These are phyloP conservation scores for Chrysomela aeneicollis DNA, from an alignment of 2,888 invertebrate genomes.

Conservation along the genomic window DNA sequence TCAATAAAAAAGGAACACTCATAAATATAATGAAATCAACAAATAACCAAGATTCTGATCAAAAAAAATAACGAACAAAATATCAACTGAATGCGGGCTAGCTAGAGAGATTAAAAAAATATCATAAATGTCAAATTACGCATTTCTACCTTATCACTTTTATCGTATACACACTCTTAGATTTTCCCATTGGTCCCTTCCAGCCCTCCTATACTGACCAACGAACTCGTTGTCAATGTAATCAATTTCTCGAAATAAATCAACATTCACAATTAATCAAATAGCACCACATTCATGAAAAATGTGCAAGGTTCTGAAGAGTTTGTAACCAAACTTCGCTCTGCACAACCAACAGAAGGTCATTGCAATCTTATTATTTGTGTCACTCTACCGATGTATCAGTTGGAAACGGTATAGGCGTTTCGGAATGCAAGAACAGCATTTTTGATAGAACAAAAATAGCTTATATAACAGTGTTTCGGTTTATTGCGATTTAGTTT, in stretches of 20 bases:
- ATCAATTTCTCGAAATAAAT: conserved; percentile 13
- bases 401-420: too few relatives aligned
- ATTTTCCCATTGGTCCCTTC: conserved; percentile 42
- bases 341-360: conserved; percentile 44
- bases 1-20: conserved; percentile 23
- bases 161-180: conserved; percentile 47
- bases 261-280: conserved; percentile 31
- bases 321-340: conserved; percentile 51
- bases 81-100: conserved; percentile 43
- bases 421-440: too few relatives aligned
- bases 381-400: too few relatives aligned
- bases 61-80: conserved; percentile 32
- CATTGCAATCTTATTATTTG: conserved; percentile 40
- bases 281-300: conserved; percentile 35
- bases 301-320: conserved; percentile 33
- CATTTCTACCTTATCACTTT: conserved; percentile 36
- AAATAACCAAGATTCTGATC: conserved; percentile 27
- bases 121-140: conserved; percentile 41
- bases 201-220: conserved; percentile 40
- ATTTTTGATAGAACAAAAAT: too few relatives aligned
- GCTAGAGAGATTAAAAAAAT: conserved; percentile 39
- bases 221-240: conserved; percentile 20
- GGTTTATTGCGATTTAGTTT: too few relatives aligned
- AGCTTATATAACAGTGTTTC: too few relatives aligned
- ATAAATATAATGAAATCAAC: conserved; percentile 19